These are phyloP conservation scores for Dolichoris vasculosae DNA, from an alignment of 1,140 invertebrate genomes.

Conservation along the genomic window DNA sequence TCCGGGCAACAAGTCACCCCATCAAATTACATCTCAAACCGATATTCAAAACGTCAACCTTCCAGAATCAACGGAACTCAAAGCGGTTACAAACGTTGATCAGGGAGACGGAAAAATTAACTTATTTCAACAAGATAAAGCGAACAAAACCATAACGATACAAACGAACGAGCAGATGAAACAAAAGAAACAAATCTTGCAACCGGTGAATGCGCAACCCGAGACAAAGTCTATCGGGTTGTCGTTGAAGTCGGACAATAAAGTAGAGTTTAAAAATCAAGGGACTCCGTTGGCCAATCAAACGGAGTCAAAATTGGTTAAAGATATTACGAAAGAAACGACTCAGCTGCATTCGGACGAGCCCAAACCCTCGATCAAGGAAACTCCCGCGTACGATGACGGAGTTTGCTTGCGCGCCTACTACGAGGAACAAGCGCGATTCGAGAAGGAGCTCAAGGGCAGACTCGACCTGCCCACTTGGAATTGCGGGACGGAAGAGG, in stretches of 20 bases:
- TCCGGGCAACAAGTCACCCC: conserved; percentile 15
- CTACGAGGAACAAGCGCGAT: conserved; percentile 69
- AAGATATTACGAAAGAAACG: conserved; percentile 13
- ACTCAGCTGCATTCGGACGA: background rate
- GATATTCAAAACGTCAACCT: conserved; percentile 11
- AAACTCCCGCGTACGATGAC: conserved; percentile 56
- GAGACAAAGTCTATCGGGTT: background rate
- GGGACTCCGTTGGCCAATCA: background rate
- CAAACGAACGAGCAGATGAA: conserved; percentile 17
- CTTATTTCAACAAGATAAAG: conserved; percentile 18
- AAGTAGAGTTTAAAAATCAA: conserved; percentile 21
- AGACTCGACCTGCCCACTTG: conserved; percentile 59
- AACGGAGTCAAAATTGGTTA: conserved; percentile 25
- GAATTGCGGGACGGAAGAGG: conserved; percentile 72
- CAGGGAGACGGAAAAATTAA: conserved; percentile 2
- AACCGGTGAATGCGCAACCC: background rate
- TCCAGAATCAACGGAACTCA: background rate
- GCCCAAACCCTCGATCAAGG: background rate
- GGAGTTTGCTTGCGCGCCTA: conserved; percentile 63
- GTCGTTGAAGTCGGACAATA: background rate
- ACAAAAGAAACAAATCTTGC: conserved; percentile 54
- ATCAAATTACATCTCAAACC: background rate
- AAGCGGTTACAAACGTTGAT: background rate
- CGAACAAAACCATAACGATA: background rate
- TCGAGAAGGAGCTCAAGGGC: conserved; percentile 74